Percentiles rank a stretch among this genome's conserved stretches.
Conservation (phyloP, 2,888 invertebrate species). For the Monochamus alternatus region DNA sequence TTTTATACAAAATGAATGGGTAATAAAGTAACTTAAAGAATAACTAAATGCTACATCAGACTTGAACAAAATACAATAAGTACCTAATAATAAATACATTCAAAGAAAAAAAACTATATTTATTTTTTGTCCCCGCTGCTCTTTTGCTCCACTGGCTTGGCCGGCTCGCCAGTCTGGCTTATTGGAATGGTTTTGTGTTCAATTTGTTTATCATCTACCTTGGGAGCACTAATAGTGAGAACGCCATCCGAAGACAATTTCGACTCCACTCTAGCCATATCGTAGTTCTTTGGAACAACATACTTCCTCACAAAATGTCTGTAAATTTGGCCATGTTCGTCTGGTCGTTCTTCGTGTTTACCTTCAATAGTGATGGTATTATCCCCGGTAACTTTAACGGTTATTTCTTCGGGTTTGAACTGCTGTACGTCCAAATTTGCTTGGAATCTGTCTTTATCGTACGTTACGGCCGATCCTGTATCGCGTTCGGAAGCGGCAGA, state of each 20-base stretch:
- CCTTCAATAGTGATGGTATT: conserved; percentile 82
- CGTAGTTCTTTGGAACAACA: conserved; percentile 81
- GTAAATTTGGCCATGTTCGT: conserved; percentile 83
- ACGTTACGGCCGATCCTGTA: conserved; percentile 52
- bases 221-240: conserved; percentile 79
- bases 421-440: conserved; percentile 84
- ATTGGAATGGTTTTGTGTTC: conserved; percentile 42
- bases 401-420: conserved; percentile 84
- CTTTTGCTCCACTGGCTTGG: background rate
- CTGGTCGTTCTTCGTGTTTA: conserved; percentile 84
- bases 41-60: background rate
- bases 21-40: too few species aligned
- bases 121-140: conserved; percentile 7
- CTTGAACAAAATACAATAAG: background rate
- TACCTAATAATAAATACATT: background rate
- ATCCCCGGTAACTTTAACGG: conserved; percentile 80
- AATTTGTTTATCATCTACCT: conserved; percentile 26
- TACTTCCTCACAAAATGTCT: conserved; percentile 85
- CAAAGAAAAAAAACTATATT: background rate
- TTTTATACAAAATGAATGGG: too few species aligned
- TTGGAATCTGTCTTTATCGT: conserved; percentile 79
- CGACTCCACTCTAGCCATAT: conserved; percentile 81
- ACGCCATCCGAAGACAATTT: conserved; percentile 86
- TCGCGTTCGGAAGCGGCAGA: conserved; percentile 41
- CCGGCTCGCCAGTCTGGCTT: conserved; percentile 30